phyloP scores from a whole-genome alignment of 2,888 invertebrate species.

The Alviniconcha strummeri region DNA sequence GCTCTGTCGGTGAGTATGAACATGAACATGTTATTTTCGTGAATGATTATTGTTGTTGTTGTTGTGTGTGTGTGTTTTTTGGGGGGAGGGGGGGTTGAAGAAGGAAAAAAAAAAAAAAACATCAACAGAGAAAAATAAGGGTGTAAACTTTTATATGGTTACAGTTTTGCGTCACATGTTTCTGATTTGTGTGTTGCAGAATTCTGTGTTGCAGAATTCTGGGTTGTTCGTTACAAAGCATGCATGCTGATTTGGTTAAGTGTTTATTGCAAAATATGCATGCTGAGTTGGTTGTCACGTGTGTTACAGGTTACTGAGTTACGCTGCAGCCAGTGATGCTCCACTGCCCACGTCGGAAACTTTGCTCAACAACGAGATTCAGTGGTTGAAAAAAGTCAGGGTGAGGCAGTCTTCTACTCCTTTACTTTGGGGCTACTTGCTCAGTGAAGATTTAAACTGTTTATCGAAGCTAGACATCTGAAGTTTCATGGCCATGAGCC shows the following conservation, averaged over 20 bases:
- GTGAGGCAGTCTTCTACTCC: constrained; percentile 66
- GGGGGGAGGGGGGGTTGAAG: neutral
- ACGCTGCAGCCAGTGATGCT: constrained; percentile 80
- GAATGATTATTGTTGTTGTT: neutral
- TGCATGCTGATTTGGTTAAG: too few species aligned
- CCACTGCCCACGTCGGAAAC: constrained; percentile 83
- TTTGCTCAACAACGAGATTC: constrained; percentile 84
- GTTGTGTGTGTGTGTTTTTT: neutral
- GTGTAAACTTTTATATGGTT: neutral
- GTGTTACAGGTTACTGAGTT: constrained; percentile 79
- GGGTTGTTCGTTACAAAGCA: too few species aligned
- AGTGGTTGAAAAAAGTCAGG: constrained; percentile 83
- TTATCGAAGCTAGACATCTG: too few species aligned
- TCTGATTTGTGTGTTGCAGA: too few species aligned
- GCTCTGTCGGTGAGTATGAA: constrained; percentile 63
- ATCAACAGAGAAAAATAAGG: neutral
- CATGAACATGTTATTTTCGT: neutral
- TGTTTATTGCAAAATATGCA: too few species aligned
- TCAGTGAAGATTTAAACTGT: too few species aligned
- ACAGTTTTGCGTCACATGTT: too few species aligned
- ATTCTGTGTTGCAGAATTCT: too few species aligned
- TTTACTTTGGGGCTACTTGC: too few species aligned
- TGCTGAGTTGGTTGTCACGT: neutral
- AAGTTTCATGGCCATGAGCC: too few species aligned
- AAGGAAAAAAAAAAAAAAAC: too few species aligned